Conservation (phyloP, 2,113 vertebrate species). For the Propithecus coquereli region DNA sequence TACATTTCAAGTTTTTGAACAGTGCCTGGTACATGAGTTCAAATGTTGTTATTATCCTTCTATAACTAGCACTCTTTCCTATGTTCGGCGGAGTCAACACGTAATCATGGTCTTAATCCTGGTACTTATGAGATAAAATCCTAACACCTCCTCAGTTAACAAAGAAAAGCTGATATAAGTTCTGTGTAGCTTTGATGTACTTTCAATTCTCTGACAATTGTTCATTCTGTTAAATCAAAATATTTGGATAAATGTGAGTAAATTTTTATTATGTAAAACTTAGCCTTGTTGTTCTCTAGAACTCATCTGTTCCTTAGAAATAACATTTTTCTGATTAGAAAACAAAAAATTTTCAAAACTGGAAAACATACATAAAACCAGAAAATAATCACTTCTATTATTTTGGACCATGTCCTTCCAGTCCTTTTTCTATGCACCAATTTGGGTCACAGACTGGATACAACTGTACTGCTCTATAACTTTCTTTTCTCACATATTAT, state of each 20-base stretch:
- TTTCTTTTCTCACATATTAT: neutral
- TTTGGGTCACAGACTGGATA: neutral
- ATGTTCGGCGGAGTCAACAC: neutral
- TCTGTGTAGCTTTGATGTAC: neutral
- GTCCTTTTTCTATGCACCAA: neutral
- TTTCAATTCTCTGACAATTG: neutral
- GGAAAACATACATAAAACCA: neutral
- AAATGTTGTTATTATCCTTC: neutral
- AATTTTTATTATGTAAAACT: neutral
- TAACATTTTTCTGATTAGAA: neutral
- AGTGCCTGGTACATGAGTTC: neutral
- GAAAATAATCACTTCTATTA: neutral
- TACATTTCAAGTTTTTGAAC: neutral
- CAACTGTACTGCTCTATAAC: neutral
- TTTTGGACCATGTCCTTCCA: neutral
- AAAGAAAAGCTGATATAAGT: neutral
- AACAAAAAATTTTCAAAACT: neutral
- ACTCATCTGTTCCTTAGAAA: neutral
- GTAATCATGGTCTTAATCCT: neutral
- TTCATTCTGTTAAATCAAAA: slow-evolving; percentile 4
- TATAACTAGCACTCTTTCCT: neutral
- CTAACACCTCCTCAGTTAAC: neutral
- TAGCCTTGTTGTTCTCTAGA: neutral
- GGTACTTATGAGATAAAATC: neutral
- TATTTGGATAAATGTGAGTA: neutral